Conservation (phyloP, 2,113 vertebrate species). For the Euleptes europaea region DNA sequence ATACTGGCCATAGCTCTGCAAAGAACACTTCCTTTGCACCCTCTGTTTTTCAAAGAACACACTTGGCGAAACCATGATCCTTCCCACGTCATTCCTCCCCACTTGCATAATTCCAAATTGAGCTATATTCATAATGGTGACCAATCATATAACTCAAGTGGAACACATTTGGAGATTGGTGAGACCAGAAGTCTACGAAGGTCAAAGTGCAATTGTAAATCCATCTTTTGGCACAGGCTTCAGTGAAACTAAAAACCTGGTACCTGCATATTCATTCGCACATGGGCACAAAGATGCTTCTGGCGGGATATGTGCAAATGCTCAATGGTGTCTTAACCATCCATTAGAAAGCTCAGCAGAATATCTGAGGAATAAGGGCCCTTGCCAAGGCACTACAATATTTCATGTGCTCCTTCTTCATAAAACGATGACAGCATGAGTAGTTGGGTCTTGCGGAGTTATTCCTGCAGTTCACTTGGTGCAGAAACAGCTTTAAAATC, state of each 20-base stretch:
- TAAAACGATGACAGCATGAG: slow-evolving; percentile 20
- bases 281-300: not conserved
- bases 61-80: not conserved
- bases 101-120: not conserved
- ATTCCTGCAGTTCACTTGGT: not conserved
- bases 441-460: slow-evolving; percentile 13
- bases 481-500: not conserved
- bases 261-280: not conserved
- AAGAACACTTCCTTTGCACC: too few relatives aligned
- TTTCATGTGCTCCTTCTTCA: slow-evolving; percentile 28
- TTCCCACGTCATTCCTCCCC: not conserved
- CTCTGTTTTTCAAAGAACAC: not conserved
- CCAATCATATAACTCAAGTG: not conserved
- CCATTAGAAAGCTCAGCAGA: not conserved
- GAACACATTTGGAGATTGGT: not conserved
- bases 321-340: not conserved
- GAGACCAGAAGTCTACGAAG: not conserved
- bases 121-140: not conserved
- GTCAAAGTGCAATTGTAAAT: not conserved
- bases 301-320: not conserved
- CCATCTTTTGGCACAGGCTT: not conserved
- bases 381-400: not conserved
- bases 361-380: not conserved
- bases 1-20: not conserved
- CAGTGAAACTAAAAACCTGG: not conserved